Evolutionary conservation across 2,888 invertebrate species (phyloP), one percentile per base, ranked within the genome.

Genomic region (Rhagonycha lutea): DNA sequence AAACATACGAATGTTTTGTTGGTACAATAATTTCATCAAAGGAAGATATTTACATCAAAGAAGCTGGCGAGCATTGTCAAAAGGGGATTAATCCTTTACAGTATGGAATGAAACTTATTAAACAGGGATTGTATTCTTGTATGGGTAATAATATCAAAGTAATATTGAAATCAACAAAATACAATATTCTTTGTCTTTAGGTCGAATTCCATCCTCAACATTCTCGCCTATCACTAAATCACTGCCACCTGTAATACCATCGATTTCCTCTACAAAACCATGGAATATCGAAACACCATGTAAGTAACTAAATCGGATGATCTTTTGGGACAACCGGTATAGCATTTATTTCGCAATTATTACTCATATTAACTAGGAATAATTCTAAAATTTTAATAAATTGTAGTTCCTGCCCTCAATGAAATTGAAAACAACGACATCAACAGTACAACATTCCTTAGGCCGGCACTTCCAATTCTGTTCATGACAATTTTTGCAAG

Each of bases 11-110:
- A 85, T 93, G 92, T 83, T 92, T 92, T 83, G 92, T 92, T 24
- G 92, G 92, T 10, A 87, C 89, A 14, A 91, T 91, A 70, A 88
- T 90, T 12, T 89, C 89, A 18, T 89, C 91, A 60, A 89, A 90
- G 61, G 91, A 91, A 80, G 82, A 82, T 69, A 91, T 92, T 79
- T 91, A 90, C 82, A 92, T 93, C 75, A 91, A 91, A 82, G 93
- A 93, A 87, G 92, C 92, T 24, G 92, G 92, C 0, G 91, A 91
- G 81, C 91, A 91, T 82, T 93, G 93, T 82, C 90, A 91, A 80
- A 87, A 92, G 77, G 88, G 90, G 78, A 89, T 91, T 29, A 89
- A 92, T 85, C 91, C 92, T 1, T 86, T 89, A 68, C 87, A 86
- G 47, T 89, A 90, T 82, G 92, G 92, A 75, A 93, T 93, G 93